A percentile compares a stretch with the other conserved stretches of the same genome.
Evolutionary conservation across 30 jellyfish, hydroid and myxozoan species (phyloP).

Genomic region (Aurelia sp.): DNA sequence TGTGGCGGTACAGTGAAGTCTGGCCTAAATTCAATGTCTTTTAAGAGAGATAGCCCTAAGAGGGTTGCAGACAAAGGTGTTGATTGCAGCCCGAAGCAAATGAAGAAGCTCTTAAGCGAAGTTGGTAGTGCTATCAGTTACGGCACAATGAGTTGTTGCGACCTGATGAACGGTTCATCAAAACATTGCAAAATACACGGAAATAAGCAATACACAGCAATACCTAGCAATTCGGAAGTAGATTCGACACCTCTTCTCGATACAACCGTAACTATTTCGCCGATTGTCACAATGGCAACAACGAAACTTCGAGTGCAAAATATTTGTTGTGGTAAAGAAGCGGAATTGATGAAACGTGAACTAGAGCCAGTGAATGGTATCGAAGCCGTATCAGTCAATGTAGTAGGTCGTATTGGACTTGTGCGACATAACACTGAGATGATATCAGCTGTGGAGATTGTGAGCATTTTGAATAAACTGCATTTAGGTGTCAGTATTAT

Average conservation of each 20-base stretch:
- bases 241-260: constrained; percentile 9
- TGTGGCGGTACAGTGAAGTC: neutral
- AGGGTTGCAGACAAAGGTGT: neutral
- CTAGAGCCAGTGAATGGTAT: constrained; percentile 64
- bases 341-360: constrained; percentile 64
- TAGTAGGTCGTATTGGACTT: constrained; percentile 82
- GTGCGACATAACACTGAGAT: constrained; percentile 61
- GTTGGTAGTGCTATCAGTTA: neutral
- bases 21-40: neutral
- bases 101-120: neutral
- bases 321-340: constrained; percentile 94
- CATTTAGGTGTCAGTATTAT: constrained; percentile 85
- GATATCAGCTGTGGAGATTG: constrained; percentile 52
- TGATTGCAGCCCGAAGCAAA: neutral
- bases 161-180: neutral
- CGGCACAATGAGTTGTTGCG: neutral
- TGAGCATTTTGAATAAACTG: constrained; percentile 54
- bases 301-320: constrained; percentile 84
- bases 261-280: too few relatives aligned
- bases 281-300: constrained; percentile 16
- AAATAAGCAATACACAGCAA: neutral
- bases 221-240: constrained; percentile 16
- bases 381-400: constrained; percentile 66
- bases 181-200: neutral
- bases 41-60: neutral